Evolutionary conservation across 2,888 invertebrate genomes (phyloP).

Genomic region (Trileptium ribeirensis): DNA sequence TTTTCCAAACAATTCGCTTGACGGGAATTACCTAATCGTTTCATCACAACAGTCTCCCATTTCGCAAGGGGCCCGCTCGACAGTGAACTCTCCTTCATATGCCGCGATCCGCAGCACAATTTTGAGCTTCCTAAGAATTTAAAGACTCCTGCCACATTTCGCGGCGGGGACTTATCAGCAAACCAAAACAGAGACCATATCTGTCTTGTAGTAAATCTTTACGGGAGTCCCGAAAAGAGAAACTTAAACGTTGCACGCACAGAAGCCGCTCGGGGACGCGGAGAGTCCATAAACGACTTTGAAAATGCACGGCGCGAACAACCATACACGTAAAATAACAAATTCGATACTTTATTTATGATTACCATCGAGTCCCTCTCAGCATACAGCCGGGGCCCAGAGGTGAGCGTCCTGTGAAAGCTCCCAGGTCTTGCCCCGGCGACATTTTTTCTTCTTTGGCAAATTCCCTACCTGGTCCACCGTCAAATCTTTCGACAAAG

Average conservation of each 20-base stretch:
- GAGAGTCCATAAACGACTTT: conserved; percentile 37
- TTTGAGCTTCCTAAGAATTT: not conserved
- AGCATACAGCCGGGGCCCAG: conserved; percentile 9
- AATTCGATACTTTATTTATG: too few species aligned
- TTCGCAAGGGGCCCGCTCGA: conserved; percentile 53
- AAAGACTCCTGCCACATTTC: conserved; percentile 20
- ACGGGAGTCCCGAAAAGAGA: conserved; percentile 45
- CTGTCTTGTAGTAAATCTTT: conserved; percentile 51
- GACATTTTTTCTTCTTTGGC: not conserved
- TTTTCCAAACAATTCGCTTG: conserved; percentile 42
- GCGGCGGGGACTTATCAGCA: conserved; percentile 44
- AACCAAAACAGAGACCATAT: conserved; percentile 52
- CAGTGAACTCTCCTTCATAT: conserved; percentile 50
- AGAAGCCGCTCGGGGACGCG: conserved; percentile 44
- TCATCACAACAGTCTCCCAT: conserved; percentile 55
- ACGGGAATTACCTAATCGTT: conserved; percentile 49
- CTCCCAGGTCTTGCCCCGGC: not conserved
- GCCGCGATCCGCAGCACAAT: too few species aligned
- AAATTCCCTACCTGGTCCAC: not conserved
- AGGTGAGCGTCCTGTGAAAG: not conserved
- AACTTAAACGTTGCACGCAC: conserved; percentile 47
- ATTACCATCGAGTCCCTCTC: not conserved
- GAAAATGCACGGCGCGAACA: conserved; percentile 16
- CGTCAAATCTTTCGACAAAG: not conserved
- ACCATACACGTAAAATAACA: conserved; percentile 23